phyloP scores from a whole-genome alignment of 64 coral and sea anemone genomes.

The Actinia tenebrosa region DNA sequence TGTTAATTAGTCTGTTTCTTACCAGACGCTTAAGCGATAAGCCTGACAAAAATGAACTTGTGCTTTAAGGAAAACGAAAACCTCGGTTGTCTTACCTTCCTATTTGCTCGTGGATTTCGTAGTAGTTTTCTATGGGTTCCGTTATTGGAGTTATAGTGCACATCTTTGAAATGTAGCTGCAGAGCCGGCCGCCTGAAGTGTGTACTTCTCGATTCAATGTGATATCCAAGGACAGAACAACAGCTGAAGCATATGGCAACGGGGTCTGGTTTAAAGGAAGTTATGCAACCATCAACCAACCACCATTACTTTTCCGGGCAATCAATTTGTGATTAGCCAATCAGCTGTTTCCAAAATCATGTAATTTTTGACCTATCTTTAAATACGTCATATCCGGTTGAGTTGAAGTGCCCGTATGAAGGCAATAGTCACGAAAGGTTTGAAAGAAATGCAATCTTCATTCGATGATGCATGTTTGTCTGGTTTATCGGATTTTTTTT shows the following conservation, averaged over 20 bases:
- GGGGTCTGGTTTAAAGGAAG: not conserved
- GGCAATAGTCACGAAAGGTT: not conserved
- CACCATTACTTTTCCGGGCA: conserved; percentile 1
- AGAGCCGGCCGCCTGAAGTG: not conserved
- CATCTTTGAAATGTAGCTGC: not conserved
- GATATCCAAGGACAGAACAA: not conserved
- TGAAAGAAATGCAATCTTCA: not conserved
- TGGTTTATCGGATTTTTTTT: not conserved
- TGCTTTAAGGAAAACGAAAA: conserved; percentile 9
- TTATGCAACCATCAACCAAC: conserved; percentile 10
- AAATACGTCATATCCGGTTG: not conserved
- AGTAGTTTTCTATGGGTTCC: conserved; percentile 75
- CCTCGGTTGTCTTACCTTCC: conserved; percentile 48
- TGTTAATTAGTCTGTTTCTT: conserved; percentile 27
- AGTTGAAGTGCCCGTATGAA: not conserved
- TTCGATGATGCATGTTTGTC: not conserved
- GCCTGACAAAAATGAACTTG: not conserved
- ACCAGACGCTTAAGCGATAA: not conserved
- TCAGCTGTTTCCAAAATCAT: not conserved
- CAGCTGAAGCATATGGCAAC: not conserved
- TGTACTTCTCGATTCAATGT: not conserved
- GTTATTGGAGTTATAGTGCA: conserved; percentile 26
- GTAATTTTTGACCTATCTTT: not conserved
- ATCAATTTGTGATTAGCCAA: not conserved
- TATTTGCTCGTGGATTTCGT: conserved; percentile 79